Base-by-base conservation (phyloP, 35 echinoderm and acorn worm genomes). In the Ophioderma brevispina region DNA sequence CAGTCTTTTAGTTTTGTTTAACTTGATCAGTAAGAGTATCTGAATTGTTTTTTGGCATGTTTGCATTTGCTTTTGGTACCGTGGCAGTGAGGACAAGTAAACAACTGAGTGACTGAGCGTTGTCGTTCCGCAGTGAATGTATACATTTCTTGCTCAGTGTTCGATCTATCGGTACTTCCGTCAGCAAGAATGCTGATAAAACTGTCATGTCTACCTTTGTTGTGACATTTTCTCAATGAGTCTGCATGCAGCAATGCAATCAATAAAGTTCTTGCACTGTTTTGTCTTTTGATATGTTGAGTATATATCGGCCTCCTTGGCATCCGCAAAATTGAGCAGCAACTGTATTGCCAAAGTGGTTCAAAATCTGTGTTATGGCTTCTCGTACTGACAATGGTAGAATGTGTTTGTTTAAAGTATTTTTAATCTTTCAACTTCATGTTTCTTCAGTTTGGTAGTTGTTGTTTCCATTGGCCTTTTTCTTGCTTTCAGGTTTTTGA, bases 241-340 rank as follows among this genome's bases (percentile, higher is more conserved):
- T 33, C 31, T 80, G 36, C 36, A n/a, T 33, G 78, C 78, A 33
- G 78, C 33, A 33, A 19, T 13, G 36, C 31, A 80, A 80, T 80
- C 14, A 80, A 80, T 18, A 80, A 80, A 80, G 33, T 80, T 38
- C 35, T 80, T 80, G 78, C 78, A 80, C 36, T 80, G 33, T 78
- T 80, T 80, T 21, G 23, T 80, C 78, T 38, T 80, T 36, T 33
- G n/a, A n/a, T n/a, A n/a, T n/a, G n/a, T n/a, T n/a, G n/a, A n/a
- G n/a, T n/a, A n/a, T n/a, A n/a, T n/a, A n/a, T n/a, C n/a, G n/a
- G n/a, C n/a, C n/a, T n/a, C n/a, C n/a, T n/a, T n/a, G n/a, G n/a
- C n/a, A n/a, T 38, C 23, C 21, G 78, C 78, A 35, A 80, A 80
- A 80, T 80, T 80, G 36, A 33, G 78, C 25, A 80, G 78, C 35